Base-by-base conservation (phyloP, 2,113 vertebrate species). In the Camelus dromedarius region DNA sequence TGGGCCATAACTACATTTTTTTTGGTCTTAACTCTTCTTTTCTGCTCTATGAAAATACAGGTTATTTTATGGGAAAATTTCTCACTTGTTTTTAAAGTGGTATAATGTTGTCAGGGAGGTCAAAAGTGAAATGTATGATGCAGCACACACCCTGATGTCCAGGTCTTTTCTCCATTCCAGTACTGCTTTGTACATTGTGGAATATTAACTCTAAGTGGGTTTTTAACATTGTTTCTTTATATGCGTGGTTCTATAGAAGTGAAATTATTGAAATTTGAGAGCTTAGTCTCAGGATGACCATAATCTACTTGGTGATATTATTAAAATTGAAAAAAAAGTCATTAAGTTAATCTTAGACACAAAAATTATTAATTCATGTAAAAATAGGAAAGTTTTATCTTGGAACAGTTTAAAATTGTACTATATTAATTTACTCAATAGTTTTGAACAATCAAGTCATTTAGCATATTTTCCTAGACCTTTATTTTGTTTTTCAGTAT, bases 11-110 rank as follows among this genome's bases (percentile, higher is more conserved):
- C 32, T 80, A 0, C 10, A 56, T 52, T 97, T 91, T 70, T 28
- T 56, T 95, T 87, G 91, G 80, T 28, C 11, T 79, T 19, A 89
- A 6, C 20, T 72, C 5, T 19, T 93, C 38, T 48, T 7, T 84
- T 18, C 88, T 93, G 26, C 16, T 46, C 9, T 50, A 46, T 73
- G 11, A 95, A 97, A 96, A 81, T 69, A 70, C 8, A 60, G 5
- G 4, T 30, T 90, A 89, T 83, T 89, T 90, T 52, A 80, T 42
- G 30, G n/a, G 12, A 83, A 93, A 86, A 56, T 26, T 3, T 30
- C 30, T 95, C 38, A n/a, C n/a, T 96, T 94, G 48, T 95, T 83
- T 35, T 77, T 52, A 92, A 83, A 79, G 26, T 42, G 8, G n/a
- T n/a, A 46, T 3, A 62, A 1, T 77, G n/a, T 11, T 60, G 10